Conservation (phyloP, 2,888 invertebrate genomes). For the Linyphia triangularis region DNA sequence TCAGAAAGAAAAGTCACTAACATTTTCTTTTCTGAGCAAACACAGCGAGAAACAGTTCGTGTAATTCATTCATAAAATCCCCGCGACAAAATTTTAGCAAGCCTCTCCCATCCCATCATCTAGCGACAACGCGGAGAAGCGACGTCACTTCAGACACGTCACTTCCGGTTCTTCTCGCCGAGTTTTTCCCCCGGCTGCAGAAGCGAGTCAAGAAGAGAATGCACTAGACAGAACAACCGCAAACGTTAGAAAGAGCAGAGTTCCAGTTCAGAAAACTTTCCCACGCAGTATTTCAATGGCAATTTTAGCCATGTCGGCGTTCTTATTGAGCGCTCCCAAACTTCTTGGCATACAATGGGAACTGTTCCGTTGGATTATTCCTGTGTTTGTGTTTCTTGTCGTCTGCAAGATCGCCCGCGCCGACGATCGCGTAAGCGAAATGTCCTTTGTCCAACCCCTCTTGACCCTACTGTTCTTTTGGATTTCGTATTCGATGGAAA, state of each 20-base stretch:
- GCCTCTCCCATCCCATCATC: background rate
- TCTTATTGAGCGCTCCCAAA: background rate
- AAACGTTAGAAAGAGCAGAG: background rate
- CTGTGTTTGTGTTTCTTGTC: background rate
- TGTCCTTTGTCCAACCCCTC: background rate
- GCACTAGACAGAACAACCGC: background rate
- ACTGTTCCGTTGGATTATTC: background rate
- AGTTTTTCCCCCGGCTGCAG: background rate
- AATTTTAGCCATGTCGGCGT: background rate
- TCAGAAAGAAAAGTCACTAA: too few relatives aligned
- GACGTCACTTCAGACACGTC: background rate
- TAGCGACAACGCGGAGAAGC: background rate
- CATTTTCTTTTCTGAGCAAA: too few relatives aligned
- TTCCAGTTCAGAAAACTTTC: background rate
- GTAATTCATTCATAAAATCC: background rate
- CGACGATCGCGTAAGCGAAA: background rate
- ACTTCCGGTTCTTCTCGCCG: background rate
- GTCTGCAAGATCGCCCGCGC: background rate
- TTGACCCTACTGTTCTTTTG: background rate
- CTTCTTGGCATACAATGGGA: background rate
- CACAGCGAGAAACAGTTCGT: too few relatives aligned
- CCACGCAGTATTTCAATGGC: background rate
- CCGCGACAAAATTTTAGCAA: background rate
- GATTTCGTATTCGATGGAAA: background rate
- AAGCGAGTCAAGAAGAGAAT: background rate